Conservation (phyloP, 2,888 invertebrate genomes). For the Phorcus lineatus region DNA sequence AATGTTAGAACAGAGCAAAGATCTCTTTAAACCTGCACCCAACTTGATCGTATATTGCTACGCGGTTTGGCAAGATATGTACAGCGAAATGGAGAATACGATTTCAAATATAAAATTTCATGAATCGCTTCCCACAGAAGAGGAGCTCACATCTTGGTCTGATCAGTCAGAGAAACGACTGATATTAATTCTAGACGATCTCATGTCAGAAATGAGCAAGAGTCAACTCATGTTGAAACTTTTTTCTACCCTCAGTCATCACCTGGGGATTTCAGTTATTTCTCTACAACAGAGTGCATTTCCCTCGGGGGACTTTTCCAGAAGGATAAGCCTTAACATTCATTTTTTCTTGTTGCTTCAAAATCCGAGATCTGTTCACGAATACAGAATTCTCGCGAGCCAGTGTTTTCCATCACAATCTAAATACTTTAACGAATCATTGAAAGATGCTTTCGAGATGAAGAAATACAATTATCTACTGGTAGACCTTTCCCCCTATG, state of each 20-base stretch:
- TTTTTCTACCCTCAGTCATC: not conserved
- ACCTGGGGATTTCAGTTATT: not conserved
- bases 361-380: not conserved
- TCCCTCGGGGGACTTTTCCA: not conserved
- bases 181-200: not conserved
- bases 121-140: not conserved
- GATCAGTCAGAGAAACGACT: not conserved
- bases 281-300: not conserved
- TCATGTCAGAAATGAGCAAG: not conserved
- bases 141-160: not conserved
- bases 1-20: not conserved
- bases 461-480: not conserved
- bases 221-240: not conserved
- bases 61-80: not conserved
- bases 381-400: constrained; percentile 5
- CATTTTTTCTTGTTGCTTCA: not conserved
- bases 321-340: not conserved
- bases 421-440: not conserved
- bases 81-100: not conserved
- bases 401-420: not conserved
- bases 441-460: not conserved
- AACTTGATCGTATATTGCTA: not conserved
- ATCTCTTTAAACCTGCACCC: not conserved
- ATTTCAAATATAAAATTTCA: not conserved
- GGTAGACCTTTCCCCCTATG: not conserved